These are phyloP conservation scores for Drosophila santomea DNA, from an alignment of 1,140 invertebrate genomes.

Conservation along the genomic window DNA sequence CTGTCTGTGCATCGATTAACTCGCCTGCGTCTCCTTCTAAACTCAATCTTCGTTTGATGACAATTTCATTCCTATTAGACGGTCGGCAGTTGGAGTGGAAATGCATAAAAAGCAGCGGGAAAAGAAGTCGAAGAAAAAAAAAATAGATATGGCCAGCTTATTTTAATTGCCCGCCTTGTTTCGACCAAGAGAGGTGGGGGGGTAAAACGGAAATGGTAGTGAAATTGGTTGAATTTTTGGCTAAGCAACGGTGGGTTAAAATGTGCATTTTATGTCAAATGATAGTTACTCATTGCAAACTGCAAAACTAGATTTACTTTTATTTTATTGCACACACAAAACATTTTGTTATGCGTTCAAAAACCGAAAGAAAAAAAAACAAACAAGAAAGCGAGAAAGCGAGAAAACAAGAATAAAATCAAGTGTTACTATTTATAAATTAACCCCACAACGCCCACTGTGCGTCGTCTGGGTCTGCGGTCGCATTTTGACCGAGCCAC, in stretches of 20 bases:
- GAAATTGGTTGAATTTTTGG: constrained; percentile 18
- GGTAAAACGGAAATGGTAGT: constrained; percentile 2
- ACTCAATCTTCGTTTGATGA: constrained; percentile 77
- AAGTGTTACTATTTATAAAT: constrained; percentile 29
- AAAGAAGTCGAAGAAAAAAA: constrained; percentile 10
- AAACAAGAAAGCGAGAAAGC: neutral
- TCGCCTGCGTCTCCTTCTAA: constrained; percentile 40
- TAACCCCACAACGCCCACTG: constrained; percentile 37
- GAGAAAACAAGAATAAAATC: neutral
- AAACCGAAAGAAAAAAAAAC: neutral
- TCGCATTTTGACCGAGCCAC: constrained; percentile 67
- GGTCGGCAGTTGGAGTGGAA: constrained; percentile 37
- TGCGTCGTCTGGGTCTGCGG: constrained; percentile 36
- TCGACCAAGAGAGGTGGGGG: neutral
- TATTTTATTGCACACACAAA: neutral
- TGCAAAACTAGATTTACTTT: neutral
- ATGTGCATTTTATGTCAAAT: too few species aligned
- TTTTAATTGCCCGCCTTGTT: constrained; percentile 66
- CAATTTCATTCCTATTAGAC: constrained; percentile 79
- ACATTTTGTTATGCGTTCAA: neutral
- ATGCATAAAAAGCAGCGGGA: constrained; percentile 59
- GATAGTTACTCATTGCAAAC: too few species aligned
- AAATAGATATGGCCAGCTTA: constrained; percentile 61
- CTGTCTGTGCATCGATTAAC: constrained; percentile 65
- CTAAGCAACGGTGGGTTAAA: constrained; percentile 38